Base-by-base conservation (phyloP, 35 echinoderm and acorn worm species). In the Heliocidaris erythrogramma region DNA sequence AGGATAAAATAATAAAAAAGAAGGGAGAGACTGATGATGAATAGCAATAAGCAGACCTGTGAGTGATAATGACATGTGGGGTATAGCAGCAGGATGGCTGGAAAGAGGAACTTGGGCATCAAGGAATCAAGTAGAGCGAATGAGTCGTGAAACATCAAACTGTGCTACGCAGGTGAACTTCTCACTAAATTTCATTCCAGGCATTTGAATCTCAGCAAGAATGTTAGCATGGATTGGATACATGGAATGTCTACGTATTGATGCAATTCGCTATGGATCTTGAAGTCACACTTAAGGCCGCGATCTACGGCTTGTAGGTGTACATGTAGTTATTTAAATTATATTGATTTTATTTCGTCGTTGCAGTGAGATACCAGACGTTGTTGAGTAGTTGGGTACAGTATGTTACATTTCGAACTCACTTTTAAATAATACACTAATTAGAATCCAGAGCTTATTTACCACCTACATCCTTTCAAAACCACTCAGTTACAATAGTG, bases 131-230 rank as follows among this genome's bases (percentile, higher is more conserved):
- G 65, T 78, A 18, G 65, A 78, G 65, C 4, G 65, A 78, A 78
- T 78, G 21, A 29, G 65, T 27, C 18, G 27, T 78, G 65, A n/a
- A 78, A 78, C 21, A 7, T 78, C 65, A 78, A 78, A 78, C 65
- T 78, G 65, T 78, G 65, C 65, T 69, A 27, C 60, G 60, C 60
- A 69, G 60, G 60, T 69, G 60, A 69, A 78, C 65, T 78, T 78
- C 65, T 78, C 65, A 78, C 65, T 78, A 78, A 78, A 78, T 78
- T 78, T 78, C 65, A 78, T 78, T 24, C 65, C 65, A 78, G 65
- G 14, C 65, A 78, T 78, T 78, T 78, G 65, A 78, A 29, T 78
- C 65, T 78, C 27, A 7, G 18, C 65, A 78, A 78, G 65, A n/a
- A 21, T 27, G 7, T 0, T n/a, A 78, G 65, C 65, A 78, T 78